A percentile compares a stretch with the other conserved stretches of the same genome.
Conservation (phyloP, 2,888 invertebrate genomes). For the Stratiomys singularior region DNA sequence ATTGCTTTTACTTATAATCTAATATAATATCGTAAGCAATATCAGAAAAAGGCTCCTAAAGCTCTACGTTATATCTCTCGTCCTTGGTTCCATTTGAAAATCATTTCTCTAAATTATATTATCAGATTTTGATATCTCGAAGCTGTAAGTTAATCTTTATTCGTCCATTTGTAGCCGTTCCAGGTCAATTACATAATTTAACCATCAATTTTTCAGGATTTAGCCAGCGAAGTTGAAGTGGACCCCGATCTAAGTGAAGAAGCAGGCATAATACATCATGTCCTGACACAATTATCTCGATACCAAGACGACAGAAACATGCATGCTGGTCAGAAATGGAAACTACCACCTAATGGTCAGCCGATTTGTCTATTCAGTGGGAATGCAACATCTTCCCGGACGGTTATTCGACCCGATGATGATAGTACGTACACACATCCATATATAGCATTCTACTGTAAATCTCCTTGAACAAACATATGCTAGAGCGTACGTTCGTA, state of each 20-base stretch:
- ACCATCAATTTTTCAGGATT: slow-evolving; percentile 67
- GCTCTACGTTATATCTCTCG: no score
- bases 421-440: slow-evolving; percentile 69
- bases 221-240: slow-evolving; percentile 75
- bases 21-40: no score
- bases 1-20: no score
- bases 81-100: no score
- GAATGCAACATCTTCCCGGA: slow-evolving; percentile 67
- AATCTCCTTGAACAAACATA: not conserved
- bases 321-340: slow-evolving; percentile 75
- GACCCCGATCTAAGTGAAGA: slow-evolving; percentile 76
- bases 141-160: no score
- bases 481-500: no score
- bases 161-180: no score
- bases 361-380: slow-evolving; percentile 75
- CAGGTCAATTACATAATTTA: no score
- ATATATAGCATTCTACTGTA: no score
- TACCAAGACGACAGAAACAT: slow-evolving; percentile 71
- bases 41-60: no score
- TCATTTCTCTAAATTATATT: no score
- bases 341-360: slow-evolving; percentile 75
- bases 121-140: no score
- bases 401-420: slow-evolving; percentile 73
- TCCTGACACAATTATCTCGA: slow-evolving; percentile 72
- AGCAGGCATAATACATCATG: slow-evolving; percentile 75